Evolutionary conservation across 1,140 invertebrate species (phyloP).

Genomic region (Halictus rubicundus): DNA sequence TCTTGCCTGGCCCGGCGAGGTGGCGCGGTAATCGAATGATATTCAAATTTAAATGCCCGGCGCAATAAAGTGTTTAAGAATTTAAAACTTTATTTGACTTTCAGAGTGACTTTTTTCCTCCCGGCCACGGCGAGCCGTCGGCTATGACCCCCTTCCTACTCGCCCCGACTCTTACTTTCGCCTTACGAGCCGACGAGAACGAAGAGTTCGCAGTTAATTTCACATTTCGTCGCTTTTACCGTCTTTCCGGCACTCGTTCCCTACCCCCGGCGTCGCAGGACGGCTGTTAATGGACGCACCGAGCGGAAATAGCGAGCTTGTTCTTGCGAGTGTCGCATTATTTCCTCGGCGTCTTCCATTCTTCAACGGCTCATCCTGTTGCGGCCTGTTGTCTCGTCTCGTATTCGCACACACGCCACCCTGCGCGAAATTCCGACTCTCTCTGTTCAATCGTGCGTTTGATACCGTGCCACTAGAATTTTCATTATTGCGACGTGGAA

Average conservation of each 20-base stretch:
- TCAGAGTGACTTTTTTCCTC: conserved; percentile 63
- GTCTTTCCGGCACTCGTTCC: conserved; percentile 32
- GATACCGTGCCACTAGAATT: too few species aligned
- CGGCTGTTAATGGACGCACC: conserved; percentile 45
- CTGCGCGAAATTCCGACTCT: too few species aligned
- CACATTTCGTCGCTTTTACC: conserved; percentile 61
- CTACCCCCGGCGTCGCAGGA: neutral
- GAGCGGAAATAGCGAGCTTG: conserved; percentile 43
- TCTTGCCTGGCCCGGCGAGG: conserved; percentile 41
- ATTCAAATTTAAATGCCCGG: conserved; percentile 74
- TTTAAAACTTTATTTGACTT: conserved; percentile 75
- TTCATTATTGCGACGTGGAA: too few species aligned
- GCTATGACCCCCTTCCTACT: neutral
- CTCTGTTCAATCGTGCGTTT: too few species aligned
- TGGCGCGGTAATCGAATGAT: conserved; percentile 74
- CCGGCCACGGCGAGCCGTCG: neutral
- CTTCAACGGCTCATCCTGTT: neutral
- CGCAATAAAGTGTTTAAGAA: conserved; percentile 75
- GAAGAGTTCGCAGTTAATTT: conserved; percentile 62
- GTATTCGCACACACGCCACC: neutral
- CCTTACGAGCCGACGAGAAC: conserved; percentile 34
- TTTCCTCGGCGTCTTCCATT: conserved; percentile 2
- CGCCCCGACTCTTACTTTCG: conserved; percentile 26
- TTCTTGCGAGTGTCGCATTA: conserved; percentile 28
- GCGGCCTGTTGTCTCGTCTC: conserved; percentile 3